These are phyloP conservation scores for Conops quadrifasciatus DNA, from an alignment of 2,888 invertebrate species.

Conservation along the genomic window DNA sequence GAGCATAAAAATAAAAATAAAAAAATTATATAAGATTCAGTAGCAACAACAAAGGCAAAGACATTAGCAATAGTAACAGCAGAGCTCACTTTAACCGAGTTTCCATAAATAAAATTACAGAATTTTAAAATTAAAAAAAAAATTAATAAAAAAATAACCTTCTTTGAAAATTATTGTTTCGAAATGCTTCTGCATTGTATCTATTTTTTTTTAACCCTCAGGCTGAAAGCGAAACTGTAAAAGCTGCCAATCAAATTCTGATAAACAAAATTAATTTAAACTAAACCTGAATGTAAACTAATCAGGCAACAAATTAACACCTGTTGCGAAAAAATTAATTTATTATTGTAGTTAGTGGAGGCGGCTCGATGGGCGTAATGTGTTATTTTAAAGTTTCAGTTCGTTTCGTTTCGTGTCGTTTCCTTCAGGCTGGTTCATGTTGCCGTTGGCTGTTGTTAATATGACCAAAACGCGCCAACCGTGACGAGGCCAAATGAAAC, in stretches of 20 bases:
- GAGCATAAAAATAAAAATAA: too few relatives aligned
- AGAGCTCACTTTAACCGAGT: background rate
- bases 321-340: constrained; percentile 26
- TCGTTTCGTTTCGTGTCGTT: background rate
- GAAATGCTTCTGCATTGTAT: background rate
- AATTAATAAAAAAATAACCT: background rate
- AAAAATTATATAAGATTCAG: too few relatives aligned
- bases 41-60: too few relatives aligned
- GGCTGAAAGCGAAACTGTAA: too few relatives aligned
- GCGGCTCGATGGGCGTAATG: constrained; percentile 6
- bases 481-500: background rate
- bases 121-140: background rate
- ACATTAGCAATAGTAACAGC: too few relatives aligned
- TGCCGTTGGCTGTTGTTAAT: constrained; percentile 7
- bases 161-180: too few relatives aligned
- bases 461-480: constrained; percentile 21
- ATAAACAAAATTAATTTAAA: background rate
- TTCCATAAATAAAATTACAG: background rate
- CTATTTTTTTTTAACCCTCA: too few relatives aligned
- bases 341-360: background rate
- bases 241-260: background rate
- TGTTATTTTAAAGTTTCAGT: background rate
- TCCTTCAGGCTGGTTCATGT: background rate
- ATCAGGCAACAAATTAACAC: constrained; percentile 24
- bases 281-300: background rate